Percentiles rank a stretch among this genome's conserved stretches.
phyloP scores from a whole-genome alignment of 2,113 vertebrate species.

The Spilogale gracilis region DNA sequence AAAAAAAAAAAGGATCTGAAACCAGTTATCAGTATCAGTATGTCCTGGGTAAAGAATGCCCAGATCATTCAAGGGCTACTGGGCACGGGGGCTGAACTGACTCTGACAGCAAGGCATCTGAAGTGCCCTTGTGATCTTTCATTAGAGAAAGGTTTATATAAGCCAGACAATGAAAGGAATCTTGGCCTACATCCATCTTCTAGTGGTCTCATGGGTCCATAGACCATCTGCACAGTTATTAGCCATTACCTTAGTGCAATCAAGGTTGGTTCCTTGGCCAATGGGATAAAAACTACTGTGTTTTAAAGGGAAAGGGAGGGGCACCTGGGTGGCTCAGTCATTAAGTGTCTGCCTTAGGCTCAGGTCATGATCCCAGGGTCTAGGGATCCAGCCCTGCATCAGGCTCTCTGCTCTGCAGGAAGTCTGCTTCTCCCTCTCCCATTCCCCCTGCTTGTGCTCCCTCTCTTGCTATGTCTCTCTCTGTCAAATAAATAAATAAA shows the following conservation, averaged over 20 bases:
- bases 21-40: background rate
- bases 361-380: too few relatives aligned
- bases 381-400: too few relatives aligned
- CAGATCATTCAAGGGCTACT: background rate
- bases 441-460: too few relatives aligned
- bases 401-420: too few relatives aligned
- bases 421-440: too few relatives aligned
- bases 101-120: conserved; percentile 25
- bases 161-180: background rate
- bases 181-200: background rate
- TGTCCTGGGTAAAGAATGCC: background rate
- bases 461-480: too few relatives aligned
- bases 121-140: background rate
- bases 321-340: too few relatives aligned
- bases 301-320: background rate
- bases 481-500: too few relatives aligned
- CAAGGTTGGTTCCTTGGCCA: background rate
- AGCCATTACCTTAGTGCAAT: background rate
- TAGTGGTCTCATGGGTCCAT: background rate
- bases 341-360: too few relatives aligned
- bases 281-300: background rate
- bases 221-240: background rate
- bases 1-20: background rate
- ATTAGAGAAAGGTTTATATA: background rate
- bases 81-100: background rate